Evolutionary conservation across 2,113 vertebrate species (phyloP).

Genomic region (Pedetes capensis): DNA sequence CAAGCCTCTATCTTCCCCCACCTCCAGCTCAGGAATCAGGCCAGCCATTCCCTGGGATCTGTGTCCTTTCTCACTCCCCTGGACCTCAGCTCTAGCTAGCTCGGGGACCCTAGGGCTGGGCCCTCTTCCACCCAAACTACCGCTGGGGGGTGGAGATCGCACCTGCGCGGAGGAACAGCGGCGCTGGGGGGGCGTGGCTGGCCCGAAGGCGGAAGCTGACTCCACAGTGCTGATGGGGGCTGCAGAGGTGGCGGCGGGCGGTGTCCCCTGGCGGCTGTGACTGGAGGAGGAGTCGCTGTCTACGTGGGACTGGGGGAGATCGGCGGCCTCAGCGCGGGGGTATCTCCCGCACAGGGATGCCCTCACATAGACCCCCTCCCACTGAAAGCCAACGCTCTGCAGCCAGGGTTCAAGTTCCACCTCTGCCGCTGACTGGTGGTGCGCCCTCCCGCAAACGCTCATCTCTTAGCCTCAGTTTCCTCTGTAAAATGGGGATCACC

Average conservation of each 20-base stretch:
- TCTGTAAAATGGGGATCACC: slow-evolving; percentile 53
- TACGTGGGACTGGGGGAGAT: slow-evolving; percentile 86
- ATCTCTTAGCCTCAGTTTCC: slow-evolving; percentile 53
- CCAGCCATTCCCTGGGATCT: neutral
- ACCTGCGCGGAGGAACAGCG: slow-evolving; percentile 83
- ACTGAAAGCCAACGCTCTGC: neutral
- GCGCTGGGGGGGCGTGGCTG: slow-evolving; percentile 82
- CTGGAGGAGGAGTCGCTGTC: slow-evolving; percentile 94
- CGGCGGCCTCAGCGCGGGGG: slow-evolving; percentile 31
- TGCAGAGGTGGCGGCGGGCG: slow-evolving; percentile 82
- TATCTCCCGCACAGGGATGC: neutral
- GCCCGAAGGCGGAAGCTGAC: slow-evolving; percentile 90
- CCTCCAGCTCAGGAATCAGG: too few species aligned
- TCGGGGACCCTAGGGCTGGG: neutral
- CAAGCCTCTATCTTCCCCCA: neutral
- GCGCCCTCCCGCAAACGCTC: slow-evolving; percentile 49
- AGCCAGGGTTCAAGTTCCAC: neutral
- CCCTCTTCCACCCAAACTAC: neutral
- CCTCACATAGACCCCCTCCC: slow-evolving; percentile 39
- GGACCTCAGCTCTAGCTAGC: neutral
- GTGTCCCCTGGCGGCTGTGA: slow-evolving; percentile 91
- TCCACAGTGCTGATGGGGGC: slow-evolving; percentile 90
- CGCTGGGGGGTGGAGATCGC: slow-evolving; percentile 52
- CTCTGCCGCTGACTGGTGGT: neutral
- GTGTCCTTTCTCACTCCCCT: neutral